A percentile compares a stretch with the other conserved stretches of the same genome.
Evolutionary conservation across 2,797 vertebrate genomes (phyloP).

Genomic region (Semaprochilodus insignis): DNA sequence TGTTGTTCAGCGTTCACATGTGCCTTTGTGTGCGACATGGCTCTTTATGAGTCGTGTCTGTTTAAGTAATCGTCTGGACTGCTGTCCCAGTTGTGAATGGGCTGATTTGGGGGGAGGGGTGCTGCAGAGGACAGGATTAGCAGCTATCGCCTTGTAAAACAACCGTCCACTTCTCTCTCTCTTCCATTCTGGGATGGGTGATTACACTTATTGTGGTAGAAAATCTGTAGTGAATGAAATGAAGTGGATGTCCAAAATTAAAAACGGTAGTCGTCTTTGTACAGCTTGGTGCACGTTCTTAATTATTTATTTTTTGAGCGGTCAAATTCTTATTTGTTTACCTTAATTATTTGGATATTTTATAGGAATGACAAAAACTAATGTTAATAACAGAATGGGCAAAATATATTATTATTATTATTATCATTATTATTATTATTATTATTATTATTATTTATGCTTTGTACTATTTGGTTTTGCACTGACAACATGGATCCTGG

Average conservation of each 20-base stretch:
- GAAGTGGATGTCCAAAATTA: background rate
- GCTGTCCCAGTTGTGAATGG: slow-evolving; percentile 16
- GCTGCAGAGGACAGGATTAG: slow-evolving; percentile 17
- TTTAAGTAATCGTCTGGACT: slow-evolving; percentile 29
- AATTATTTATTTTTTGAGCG: too few relatives aligned
- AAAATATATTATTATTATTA: too few relatives aligned
- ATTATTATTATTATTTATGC: too few relatives aligned
- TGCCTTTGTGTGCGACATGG: background rate
- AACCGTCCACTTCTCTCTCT: slow-evolving; percentile 15
- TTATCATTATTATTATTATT: too few relatives aligned
- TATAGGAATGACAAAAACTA: too few relatives aligned
- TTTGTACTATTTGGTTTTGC: too few relatives aligned
- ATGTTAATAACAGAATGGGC: too few relatives aligned
- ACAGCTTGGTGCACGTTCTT: background rate
- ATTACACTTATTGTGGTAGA: slow-evolving; percentile 3
- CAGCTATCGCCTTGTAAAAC: slow-evolving; percentile 35
- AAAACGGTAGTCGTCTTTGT: background rate
- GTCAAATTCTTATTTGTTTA: too few relatives aligned
- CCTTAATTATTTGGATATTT: too few relatives aligned
- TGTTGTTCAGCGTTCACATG: background rate
- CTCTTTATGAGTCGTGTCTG: background rate
- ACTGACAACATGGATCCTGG: too few relatives aligned
- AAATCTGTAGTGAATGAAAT: background rate
- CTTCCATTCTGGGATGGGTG: background rate
- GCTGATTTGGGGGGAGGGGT: background rate